These are phyloP conservation scores for Calameuta filiformis DNA, from an alignment of 2,888 invertebrate genomes.

Conservation along the genomic window DNA sequence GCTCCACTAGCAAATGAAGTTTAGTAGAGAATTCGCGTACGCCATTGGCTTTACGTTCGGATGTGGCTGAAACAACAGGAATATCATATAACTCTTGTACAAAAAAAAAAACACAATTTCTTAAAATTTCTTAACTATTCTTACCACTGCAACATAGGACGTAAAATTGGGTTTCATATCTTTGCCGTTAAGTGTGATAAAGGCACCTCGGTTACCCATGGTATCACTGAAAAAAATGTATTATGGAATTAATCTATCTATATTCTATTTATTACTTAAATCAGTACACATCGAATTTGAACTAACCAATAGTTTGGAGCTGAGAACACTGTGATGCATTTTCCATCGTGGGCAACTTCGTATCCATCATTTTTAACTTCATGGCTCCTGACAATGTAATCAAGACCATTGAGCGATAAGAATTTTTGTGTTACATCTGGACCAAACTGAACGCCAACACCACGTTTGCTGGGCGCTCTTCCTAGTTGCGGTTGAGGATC, in stretches of 20 bases:
- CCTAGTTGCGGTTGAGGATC: constrained; percentile 95
- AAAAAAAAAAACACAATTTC: not conserved
- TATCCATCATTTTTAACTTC: constrained; percentile 98
- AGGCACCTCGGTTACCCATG: constrained; percentile 99
- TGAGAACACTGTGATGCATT: constrained; percentile 98
- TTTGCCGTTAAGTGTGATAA: constrained; percentile 92
- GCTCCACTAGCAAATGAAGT: constrained; percentile 76
- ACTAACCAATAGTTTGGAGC: constrained; percentile 98
- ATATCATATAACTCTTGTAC: constrained; percentile 8
- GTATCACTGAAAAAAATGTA: constrained; percentile 81
- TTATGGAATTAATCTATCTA: constrained; percentile 1
- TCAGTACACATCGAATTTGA: constrained; percentile 10
- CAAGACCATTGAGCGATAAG: constrained; percentile 84
- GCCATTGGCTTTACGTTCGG: constrained; percentile 98
- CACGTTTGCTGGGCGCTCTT: constrained; percentile 93
- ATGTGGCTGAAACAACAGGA: constrained; percentile 82
- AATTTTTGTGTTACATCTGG: constrained; percentile 95
- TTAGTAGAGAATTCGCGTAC: constrained; percentile 89
- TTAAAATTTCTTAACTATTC: constrained; percentile 54
- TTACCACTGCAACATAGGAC: constrained; percentile 94
- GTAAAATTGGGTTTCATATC: constrained; percentile 91
- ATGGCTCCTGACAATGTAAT: constrained; percentile 96
- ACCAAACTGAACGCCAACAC: constrained; percentile 98
- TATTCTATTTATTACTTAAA: not conserved
- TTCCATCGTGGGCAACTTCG: constrained; percentile 93